Conservation (phyloP, 1,140 invertebrate species). For the Halyomorpha halys region DNA sequence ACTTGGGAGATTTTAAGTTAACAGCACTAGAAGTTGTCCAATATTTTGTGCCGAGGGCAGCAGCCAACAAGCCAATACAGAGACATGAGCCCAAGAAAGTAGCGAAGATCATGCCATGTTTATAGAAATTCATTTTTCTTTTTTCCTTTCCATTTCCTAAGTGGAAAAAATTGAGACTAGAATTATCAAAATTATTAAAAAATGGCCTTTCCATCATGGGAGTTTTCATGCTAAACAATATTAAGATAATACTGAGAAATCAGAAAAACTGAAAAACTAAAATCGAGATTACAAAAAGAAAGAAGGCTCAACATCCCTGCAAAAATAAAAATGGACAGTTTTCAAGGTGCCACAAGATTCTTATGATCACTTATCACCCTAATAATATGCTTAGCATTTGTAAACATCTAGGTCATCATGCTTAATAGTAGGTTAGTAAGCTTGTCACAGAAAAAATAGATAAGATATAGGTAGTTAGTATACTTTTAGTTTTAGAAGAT, state of each 20-base stretch:
- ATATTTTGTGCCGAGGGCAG: conserved; percentile 73
- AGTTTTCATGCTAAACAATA: too few species aligned
- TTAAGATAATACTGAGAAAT: too few species aligned
- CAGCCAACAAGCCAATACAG: conserved; percentile 68
- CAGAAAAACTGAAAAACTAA: too few species aligned
- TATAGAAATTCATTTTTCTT: conserved; percentile 43
- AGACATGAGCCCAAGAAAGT: conserved; percentile 79
- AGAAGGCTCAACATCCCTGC: neutral
- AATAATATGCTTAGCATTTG: neutral
- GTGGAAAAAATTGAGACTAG: too few species aligned
- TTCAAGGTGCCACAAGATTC: too few species aligned
- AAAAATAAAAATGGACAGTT: neutral
- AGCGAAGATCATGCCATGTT: conserved; percentile 70
- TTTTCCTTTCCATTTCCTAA: conserved; percentile 23
- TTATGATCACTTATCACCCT: neutral
- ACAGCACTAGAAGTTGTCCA: conserved; percentile 74
- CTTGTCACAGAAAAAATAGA: neutral
- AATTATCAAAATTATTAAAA: too few species aligned
- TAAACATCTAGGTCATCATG: conserved; percentile 19
- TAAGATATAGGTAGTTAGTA: neutral
- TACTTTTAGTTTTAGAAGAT: neutral
- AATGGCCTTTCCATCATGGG: too few species aligned
- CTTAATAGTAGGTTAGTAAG: conserved; percentile 23
- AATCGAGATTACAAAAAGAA: neutral
- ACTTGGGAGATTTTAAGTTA: conserved; percentile 51